Evolutionary conservation across 2,797 vertebrate genomes (phyloP), one percentile per base, ranked within the genome.

Genomic region (Hyperoplus immaculatus): DNA sequence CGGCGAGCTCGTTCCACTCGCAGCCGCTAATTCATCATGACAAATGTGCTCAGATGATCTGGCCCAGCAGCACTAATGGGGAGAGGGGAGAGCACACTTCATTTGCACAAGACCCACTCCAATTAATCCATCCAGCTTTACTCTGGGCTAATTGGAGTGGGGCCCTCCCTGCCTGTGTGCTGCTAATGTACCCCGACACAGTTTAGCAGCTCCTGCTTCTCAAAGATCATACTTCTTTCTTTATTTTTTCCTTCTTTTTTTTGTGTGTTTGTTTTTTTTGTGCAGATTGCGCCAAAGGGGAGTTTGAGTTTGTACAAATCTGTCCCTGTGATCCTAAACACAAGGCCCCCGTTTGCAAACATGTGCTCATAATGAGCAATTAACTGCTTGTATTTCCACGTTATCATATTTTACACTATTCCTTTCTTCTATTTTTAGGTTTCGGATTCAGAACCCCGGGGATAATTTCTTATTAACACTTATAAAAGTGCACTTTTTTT

Each of bases 31-130:
- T 95, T 94, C 92, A 93, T 95, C 93, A 91, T 95, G 94, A 95
- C 94, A 95, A 95, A 95, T 94, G 93, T 93, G 92, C 92, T 94
- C 92, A 88, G 93, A 95, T 95, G 91, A 94, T 94, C 92, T 88
- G 91, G 92, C 88, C 93, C 93, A 92, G 90, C 89, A 91, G 90
- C 91, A 89, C 92, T 93, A 93, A 92, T 93, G 90, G 89, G 92
- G 91, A 94, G 92, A 88, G 87, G 90, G 85, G 92, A 77, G 92
- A 83, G 92, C 80, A 86, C 88, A 87, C 92, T 92, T 94, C 92
- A 93, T 94, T 93, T 93, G 91, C 93, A 94, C 92, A 93, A 93
- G 93, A 92, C 90, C 91, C 90, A 84, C 93, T 93, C 90, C 93
- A 93, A 94, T 94, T 94, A 94, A 94, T 94, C 93, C 92, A 93